These are phyloP conservation scores for Hemitrygon akajei DNA, from an alignment of 2,797 vertebrate species.

Conservation along the genomic window DNA sequence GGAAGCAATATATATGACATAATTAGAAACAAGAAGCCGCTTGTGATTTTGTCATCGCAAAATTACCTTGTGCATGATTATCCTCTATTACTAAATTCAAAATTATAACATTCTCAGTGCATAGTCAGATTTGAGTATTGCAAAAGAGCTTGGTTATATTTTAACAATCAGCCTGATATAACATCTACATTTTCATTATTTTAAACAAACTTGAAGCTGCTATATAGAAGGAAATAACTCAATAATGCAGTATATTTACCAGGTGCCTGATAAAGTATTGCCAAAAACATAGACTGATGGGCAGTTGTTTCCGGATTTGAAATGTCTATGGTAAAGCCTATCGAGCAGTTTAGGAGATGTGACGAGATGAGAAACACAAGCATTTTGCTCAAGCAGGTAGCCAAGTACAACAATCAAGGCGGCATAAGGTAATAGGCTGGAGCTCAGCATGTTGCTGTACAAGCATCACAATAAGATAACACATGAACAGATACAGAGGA, in stretches of 20 bases:
- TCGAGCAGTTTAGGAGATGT: too few relatives aligned
- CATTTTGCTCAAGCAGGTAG: not conserved
- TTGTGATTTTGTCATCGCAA: not conserved
- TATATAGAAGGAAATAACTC: not conserved
- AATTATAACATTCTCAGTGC: not conserved
- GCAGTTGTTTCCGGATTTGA: not conserved
- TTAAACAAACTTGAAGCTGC: not conserved
- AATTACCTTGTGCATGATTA: not conserved
- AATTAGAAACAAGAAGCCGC: not conserved
- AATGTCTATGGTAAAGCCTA: not conserved
- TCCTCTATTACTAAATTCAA: not conserved
- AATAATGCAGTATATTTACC: not conserved
- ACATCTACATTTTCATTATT: not conserved
- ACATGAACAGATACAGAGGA: not conserved
- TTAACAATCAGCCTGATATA: too few relatives aligned
- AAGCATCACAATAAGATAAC: not conserved
- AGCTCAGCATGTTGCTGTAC: not conserved
- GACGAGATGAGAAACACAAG: too few relatives aligned
- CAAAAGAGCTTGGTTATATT: not conserved
- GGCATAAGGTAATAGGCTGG: not conserved
- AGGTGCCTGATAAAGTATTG: not conserved
- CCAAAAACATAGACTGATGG: not conserved
- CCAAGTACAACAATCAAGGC: not conserved
- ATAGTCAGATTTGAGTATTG: not conserved
- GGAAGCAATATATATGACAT: slow-evolving; percentile 7